Percentiles rank a stretch among this genome's conserved stretches.
These are phyloP conservation scores for Trachops cirrhosus DNA, from an alignment of 2,797 vertebrate species.

Conservation along the genomic window DNA sequence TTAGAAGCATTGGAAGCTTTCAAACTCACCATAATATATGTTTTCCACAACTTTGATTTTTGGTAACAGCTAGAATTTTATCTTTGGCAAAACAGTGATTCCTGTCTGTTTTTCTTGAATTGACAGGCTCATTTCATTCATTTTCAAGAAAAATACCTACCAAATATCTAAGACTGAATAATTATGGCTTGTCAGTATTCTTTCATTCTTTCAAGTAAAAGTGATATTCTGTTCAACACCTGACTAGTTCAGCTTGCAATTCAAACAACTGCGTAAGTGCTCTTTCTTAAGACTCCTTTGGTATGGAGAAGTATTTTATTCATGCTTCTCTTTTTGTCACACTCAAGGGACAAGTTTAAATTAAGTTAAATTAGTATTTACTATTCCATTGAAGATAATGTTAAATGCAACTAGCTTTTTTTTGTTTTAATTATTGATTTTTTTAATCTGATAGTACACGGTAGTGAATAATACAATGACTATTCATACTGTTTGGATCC, in stretches of 20 bases:
- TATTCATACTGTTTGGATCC: neutral
- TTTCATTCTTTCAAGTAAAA: constrained; percentile 29
- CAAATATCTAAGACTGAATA: neutral
- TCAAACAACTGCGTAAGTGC: neutral
- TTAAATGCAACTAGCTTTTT: constrained; percentile 6
- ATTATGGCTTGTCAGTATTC: neutral
- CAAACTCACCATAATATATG: neutral
- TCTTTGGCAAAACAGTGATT: neutral
- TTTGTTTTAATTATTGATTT: too few relatives aligned
- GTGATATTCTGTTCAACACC: neutral
- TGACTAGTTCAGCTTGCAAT: neutral
- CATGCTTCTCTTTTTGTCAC: neutral
- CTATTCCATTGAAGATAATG: constrained; percentile 1
- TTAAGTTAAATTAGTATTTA: constrained; percentile 39
- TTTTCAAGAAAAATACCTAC: neutral
- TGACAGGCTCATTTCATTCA: constrained; percentile 8
- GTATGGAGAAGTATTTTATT: neutral
- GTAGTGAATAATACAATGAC: neutral
- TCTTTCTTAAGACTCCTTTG: constrained; percentile 25
- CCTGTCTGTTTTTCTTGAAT: neutral
- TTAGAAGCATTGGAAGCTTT: neutral
- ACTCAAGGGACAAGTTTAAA: constrained; percentile 10
- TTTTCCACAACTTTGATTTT: constrained; percentile 39
- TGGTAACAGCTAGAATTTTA: neutral
- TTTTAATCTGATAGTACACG: neutral